These are phyloP conservation scores for Perca fluviatilis DNA, from an alignment of 2,113 vertebrate species.

Conservation along the genomic window DNA sequence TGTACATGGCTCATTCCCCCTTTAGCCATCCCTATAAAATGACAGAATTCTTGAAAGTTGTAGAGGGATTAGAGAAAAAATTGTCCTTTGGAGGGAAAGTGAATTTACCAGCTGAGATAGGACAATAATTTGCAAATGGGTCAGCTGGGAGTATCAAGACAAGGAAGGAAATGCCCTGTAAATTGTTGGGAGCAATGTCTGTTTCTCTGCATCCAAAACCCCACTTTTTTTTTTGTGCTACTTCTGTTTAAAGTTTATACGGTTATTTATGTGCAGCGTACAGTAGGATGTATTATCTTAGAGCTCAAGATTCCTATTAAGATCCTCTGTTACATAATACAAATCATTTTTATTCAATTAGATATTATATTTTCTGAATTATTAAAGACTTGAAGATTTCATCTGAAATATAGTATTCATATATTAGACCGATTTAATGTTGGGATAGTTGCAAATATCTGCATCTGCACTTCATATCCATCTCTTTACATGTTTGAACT, in stretches of 20 bases:
- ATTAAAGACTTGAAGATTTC: background rate
- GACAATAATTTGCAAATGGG: slow-evolving; percentile 61
- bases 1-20: slow-evolving; percentile 9
- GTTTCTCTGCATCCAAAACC: slow-evolving; percentile 42
- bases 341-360: background rate
- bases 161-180: slow-evolving; percentile 60
- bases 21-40: slow-evolving; percentile 55
- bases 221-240: background rate
- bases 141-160: slow-evolving; percentile 47
- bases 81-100: slow-evolving; percentile 45
- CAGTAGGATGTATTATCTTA: background rate
- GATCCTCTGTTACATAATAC: background rate
- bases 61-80: slow-evolving; percentile 42
- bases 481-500: background rate
- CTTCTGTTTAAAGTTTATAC: background rate
- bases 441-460: background rate
- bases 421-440: background rate
- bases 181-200: slow-evolving; percentile 21
- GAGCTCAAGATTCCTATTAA: background rate
- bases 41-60: slow-evolving; percentile 61
- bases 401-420: background rate
- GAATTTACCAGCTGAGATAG: slow-evolving; percentile 62
- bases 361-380: background rate
- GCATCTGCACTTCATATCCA: background rate
- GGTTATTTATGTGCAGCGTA: slow-evolving; percentile 14